Conservation (phyloP, 2,888 invertebrate genomes). For the Prenolepis imparis region DNA sequence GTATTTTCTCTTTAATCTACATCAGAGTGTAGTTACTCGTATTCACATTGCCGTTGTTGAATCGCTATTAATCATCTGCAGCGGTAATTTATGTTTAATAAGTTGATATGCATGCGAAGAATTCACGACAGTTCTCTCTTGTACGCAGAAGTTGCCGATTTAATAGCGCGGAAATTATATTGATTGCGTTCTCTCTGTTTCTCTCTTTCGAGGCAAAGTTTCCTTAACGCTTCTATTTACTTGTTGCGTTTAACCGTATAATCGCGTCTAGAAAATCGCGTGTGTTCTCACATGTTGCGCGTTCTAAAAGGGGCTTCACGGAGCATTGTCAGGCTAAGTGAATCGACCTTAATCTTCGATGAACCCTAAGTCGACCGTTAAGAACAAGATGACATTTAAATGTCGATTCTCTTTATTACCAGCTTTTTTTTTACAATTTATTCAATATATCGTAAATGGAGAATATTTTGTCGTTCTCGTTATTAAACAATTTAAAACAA, state of each 20-base stretch:
- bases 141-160: not conserved
- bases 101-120: not conserved
- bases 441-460: not conserved
- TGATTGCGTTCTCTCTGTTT: not conserved
- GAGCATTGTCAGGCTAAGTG: not conserved
- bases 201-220: not conserved
- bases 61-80: not conserved
- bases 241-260: slow-evolving; percentile 30
- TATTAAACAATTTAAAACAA: not conserved
- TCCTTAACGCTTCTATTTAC: slow-evolving; percentile 20
- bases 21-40: not conserved
- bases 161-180: not conserved
- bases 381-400: slow-evolving; percentile 11
- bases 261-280: slow-evolving; percentile 16
- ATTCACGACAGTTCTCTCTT: not conserved
- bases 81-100: not conserved
- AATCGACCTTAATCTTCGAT: not conserved
- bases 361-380: not conserved
- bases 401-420: not conserved
- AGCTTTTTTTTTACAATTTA: not conserved
- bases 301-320: not conserved
- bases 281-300: slow-evolving; percentile 8
- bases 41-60: not conserved
- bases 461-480: not conserved
- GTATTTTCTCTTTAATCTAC: not conserved